Conservation (phyloP, 2,888 invertebrate species). For the Tinea semifulvella region DNA sequence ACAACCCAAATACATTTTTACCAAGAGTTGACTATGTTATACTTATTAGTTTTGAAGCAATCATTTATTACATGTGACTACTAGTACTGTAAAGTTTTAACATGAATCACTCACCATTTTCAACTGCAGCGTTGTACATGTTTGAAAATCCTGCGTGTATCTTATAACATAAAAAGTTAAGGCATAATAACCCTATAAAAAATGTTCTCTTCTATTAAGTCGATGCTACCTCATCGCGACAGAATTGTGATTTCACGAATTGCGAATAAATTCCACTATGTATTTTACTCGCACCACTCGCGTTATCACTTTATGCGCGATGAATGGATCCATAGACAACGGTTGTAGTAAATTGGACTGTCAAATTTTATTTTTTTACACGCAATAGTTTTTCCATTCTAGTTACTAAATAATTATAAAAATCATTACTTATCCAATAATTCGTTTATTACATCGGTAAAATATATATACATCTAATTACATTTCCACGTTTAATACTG, state of each 20-base stretch:
- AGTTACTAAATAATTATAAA: too few species aligned
- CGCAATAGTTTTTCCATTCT: too few species aligned
- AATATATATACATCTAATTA: too few species aligned
- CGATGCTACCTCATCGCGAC: constrained; percentile 57
- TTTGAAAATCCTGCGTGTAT: constrained; percentile 49
- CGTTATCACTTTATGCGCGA: constrained; percentile 17
- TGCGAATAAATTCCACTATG: constrained; percentile 24
- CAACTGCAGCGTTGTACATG: constrained; percentile 50
- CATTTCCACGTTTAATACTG: too few species aligned
- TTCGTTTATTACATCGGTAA: too few species aligned
- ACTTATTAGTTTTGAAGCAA: too few species aligned
- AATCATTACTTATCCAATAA: too few species aligned
- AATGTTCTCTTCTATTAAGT: constrained; percentile 21
- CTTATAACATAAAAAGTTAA: constrained; percentile 46
- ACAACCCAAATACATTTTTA: not conserved
- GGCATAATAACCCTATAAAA: constrained; percentile 44
- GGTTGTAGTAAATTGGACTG: too few species aligned
- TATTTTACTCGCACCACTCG: constrained; percentile 39
- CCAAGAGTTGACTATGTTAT: not conserved
- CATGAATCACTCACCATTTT: constrained; percentile 45
- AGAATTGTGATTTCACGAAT: constrained; percentile 25
- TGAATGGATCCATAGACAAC: constrained; percentile 24
- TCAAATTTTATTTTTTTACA: too few species aligned
- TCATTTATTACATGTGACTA: too few species aligned
- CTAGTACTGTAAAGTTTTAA: not conserved